A percentile compares a stretch with the other conserved stretches of the same genome.
Conservation (phyloP, 1,140 invertebrate species). For the Drosophila leontia region DNA sequence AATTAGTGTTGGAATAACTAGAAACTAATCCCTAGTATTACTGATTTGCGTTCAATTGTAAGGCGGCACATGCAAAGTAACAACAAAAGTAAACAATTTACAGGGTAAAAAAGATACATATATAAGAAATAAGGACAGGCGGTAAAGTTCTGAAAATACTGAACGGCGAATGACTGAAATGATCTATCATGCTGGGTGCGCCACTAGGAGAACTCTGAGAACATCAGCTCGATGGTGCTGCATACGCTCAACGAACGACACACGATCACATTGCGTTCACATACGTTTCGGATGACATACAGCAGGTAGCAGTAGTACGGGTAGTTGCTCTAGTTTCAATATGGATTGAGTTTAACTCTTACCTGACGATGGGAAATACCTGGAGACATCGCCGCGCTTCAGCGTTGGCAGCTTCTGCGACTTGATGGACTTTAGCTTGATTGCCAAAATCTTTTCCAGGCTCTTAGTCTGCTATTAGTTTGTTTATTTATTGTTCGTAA, state of each 20-base stretch:
- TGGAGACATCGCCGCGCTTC: slow-evolving; percentile 90
- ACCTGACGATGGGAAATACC: slow-evolving; percentile 93
- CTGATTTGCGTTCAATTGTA: slow-evolving; percentile 30
- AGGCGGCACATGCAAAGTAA: slow-evolving; percentile 28
- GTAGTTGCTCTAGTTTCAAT: slow-evolving; percentile 47
- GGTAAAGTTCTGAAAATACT: slow-evolving; percentile 21
- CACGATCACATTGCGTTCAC: slow-evolving; percentile 37
- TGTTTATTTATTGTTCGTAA: slow-evolving; percentile 44
- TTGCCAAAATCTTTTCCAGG: slow-evolving; percentile 89
- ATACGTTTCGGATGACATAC: slow-evolving; percentile 42
- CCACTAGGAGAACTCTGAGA: slow-evolving; percentile 46
- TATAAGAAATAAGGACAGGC: slow-evolving; percentile 9
- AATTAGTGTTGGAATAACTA: slow-evolving; percentile 4
- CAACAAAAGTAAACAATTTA: slow-evolving; percentile 10
- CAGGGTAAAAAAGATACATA: not conserved
- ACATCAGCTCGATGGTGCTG: slow-evolving; percentile 48
- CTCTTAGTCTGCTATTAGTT: slow-evolving; percentile 85
- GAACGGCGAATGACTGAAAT: slow-evolving; percentile 47
- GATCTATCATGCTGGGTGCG: slow-evolving; percentile 57
- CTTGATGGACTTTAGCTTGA: slow-evolving; percentile 88
- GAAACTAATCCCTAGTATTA: slow-evolving; percentile 2
- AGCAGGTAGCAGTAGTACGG: slow-evolving; percentile 35
- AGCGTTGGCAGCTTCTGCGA: slow-evolving; percentile 90
- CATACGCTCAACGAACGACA: slow-evolving; percentile 45
- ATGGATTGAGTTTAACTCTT: slow-evolving; percentile 75